Percentiles rank a stretch among this genome's conserved stretches.
These are phyloP conservation scores for Euproctis similis DNA, from an alignment of 2,888 invertebrate genomes.

Conservation along the genomic window DNA sequence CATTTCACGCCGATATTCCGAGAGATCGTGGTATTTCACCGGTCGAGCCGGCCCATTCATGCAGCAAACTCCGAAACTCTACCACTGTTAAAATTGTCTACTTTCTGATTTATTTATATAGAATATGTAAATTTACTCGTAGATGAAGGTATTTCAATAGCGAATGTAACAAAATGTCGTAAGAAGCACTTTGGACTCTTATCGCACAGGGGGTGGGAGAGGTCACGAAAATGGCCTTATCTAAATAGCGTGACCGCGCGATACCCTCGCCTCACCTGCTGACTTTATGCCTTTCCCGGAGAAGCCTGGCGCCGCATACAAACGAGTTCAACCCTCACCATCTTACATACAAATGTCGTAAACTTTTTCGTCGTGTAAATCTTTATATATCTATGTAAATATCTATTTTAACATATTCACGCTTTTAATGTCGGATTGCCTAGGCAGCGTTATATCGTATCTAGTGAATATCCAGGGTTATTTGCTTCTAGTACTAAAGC, in stretches of 20 bases:
- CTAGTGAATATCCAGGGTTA: too few species aligned
- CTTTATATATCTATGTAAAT: too few species aligned
- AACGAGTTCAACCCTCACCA: constrained; percentile 53
- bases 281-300: constrained; percentile 65
- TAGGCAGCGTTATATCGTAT: too few species aligned
- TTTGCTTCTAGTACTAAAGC: too few species aligned
- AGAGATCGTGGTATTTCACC: too few species aligned
- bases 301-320: constrained; percentile 57
- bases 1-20: too few species aligned
- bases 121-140: too few species aligned
- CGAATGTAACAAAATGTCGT: constrained; percentile 33
- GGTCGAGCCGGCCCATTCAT: too few species aligned
- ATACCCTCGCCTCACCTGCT: constrained; percentile 61
- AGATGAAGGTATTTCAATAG: constrained; percentile 9
- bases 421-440: too few species aligned
- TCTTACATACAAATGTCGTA: constrained; percentile 45
- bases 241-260: constrained; percentile 70
- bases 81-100: too few species aligned
- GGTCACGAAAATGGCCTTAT: constrained; percentile 63
- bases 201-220: constrained; percentile 45
- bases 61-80: too few species aligned
- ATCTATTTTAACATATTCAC: too few species aligned
- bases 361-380: constrained; percentile 44
- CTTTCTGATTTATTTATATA: constrained; percentile 5
- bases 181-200: constrained; percentile 39